Conservation (phyloP, 2,797 vertebrate species). For the Steatocranus sp. region DNA sequence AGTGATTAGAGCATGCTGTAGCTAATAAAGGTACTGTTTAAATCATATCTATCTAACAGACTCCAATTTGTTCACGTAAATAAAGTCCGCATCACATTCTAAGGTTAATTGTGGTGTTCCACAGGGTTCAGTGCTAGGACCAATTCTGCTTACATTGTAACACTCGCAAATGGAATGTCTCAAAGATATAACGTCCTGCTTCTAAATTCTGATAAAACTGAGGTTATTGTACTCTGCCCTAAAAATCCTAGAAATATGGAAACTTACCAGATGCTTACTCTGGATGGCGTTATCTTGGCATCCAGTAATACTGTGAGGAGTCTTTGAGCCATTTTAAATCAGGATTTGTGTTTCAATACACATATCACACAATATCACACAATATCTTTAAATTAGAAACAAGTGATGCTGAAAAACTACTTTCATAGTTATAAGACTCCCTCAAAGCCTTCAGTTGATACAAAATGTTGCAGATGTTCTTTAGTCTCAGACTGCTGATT, state of each 20-base stretch:
- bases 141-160: not conserved
- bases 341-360: not conserved
- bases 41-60: not conserved
- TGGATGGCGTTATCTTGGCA: not conserved
- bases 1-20: not conserved
- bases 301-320: not conserved
- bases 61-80: not conserved
- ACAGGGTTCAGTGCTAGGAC: not conserved
- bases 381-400: not conserved
- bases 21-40: not conserved
- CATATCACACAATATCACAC: not conserved
- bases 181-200: accelerated
- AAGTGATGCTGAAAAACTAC: not conserved
- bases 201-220: not conserved
- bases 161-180: not conserved
- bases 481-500: not conserved
- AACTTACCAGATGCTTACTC: not conserved
- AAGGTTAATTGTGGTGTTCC: not conserved
- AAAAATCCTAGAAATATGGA: not conserved
- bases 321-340: not conserved
- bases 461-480: not conserved
- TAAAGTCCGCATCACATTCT: accelerated
- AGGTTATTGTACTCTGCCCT: not conserved
- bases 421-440: not conserved
- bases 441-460: not conserved